A percentile compares a stretch with the other conserved stretches of the same genome.
phyloP scores from a whole-genome alignment of 2,113 vertebrate species.

The Condylura cristata region DNA sequence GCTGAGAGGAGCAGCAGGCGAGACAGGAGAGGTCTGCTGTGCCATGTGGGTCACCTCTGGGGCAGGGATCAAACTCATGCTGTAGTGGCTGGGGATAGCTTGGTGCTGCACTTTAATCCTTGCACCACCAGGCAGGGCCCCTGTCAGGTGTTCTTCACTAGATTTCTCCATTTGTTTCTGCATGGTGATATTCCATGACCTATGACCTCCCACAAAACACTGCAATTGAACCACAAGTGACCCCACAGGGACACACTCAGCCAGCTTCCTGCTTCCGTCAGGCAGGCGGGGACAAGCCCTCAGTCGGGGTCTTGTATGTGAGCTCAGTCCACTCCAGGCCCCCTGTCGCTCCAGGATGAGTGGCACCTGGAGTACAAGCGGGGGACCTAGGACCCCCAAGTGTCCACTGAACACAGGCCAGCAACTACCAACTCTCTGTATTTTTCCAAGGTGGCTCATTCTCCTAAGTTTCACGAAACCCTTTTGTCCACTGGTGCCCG shows the following conservation, averaged over 20 bases:
- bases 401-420: background rate
- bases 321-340: background rate
- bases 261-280: background rate
- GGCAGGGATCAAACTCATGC: no score
- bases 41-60: no score
- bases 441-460: background rate
- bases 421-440: background rate
- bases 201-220: background rate
- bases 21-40: no score
- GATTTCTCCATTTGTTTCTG: background rate
- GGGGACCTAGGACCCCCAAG: background rate
- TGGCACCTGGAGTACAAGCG: background rate
- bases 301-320: fast-evolving
- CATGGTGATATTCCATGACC: background rate
- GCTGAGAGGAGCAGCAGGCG: no score
- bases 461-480: background rate
- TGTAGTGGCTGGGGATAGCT: no score
- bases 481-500: background rate
- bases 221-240: background rate
- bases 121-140: no score
- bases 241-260: background rate
- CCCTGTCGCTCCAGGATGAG: background rate
- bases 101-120: no score
- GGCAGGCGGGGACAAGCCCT: background rate
- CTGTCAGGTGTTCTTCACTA: background rate